phyloP scores from a whole-genome alignment of 2,888 invertebrate genomes.

The Leucophenga montana region DNA sequence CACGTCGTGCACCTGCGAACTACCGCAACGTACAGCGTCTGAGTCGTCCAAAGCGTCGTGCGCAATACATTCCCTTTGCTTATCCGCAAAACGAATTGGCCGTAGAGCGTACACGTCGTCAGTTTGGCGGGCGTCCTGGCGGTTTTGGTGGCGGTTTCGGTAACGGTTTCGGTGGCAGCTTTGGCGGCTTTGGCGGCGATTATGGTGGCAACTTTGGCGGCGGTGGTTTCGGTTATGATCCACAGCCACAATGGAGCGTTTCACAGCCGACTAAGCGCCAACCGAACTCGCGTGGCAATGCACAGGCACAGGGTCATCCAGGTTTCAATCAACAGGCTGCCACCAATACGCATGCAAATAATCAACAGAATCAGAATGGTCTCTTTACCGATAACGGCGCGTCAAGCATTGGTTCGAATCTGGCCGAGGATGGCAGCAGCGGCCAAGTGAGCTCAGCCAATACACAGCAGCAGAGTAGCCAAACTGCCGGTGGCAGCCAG shows the following conservation, averaged over 20 bases:
- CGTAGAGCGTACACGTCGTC: constrained; percentile 42
- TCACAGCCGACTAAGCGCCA: constrained; percentile 40
- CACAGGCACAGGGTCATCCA: constrained; percentile 55
- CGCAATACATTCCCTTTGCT: constrained; percentile 57
- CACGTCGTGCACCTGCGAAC: constrained; percentile 39
- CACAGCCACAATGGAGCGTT: constrained; percentile 33
- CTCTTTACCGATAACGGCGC: constrained; percentile 58
- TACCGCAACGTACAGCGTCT: constrained; percentile 27
- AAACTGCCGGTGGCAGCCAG: constrained; percentile 49
- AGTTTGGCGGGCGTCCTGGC: constrained; percentile 36
- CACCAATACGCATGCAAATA: constrained; percentile 64
- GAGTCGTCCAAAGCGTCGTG: constrained; percentile 53
- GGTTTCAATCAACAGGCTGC: constrained; percentile 66
- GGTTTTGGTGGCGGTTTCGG: constrained; percentile 23
- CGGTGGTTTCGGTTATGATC: constrained; percentile 4
- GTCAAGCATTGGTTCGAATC: constrained; percentile 69
- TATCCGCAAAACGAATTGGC: constrained; percentile 41
- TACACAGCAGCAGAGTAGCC: constrained; percentile 61
- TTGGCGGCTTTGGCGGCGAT: background rate
- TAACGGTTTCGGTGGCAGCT: constrained; percentile 6
- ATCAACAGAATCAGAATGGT: constrained; percentile 47
- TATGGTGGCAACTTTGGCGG: constrained; percentile 12
- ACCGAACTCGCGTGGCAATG: constrained; percentile 45
- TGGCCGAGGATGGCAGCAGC: constrained; percentile 66
- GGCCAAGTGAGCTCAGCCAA: constrained; percentile 71